These are phyloP conservation scores for Stigmatopora nigra DNA, from an alignment of 2,113 vertebrate species.

Conservation along the genomic window DNA sequence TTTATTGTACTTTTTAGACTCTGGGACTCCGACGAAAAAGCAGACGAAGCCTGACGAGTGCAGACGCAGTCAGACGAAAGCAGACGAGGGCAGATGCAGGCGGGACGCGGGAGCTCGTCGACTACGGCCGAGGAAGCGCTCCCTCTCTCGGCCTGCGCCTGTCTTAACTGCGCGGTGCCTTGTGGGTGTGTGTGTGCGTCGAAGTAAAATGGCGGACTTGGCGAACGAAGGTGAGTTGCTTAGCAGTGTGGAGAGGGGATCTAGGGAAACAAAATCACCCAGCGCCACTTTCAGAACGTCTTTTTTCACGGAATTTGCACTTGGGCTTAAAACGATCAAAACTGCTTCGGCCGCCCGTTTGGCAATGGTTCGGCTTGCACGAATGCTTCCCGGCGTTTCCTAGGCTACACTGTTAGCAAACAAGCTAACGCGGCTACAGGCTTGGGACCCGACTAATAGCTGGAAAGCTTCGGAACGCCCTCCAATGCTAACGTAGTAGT, in stretches of 20 bases:
- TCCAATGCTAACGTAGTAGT: conserved; percentile 30
- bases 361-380: background rate
- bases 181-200: conserved; percentile 78
- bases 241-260: conserved; percentile 10
- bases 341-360: background rate
- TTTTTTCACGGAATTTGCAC: background rate
- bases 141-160: conserved; percentile 17
- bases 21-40: background rate
- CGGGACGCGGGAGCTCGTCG: background rate
- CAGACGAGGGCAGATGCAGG: conserved; percentile 8
- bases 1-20: background rate
- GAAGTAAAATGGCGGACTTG: conserved; percentile 85
- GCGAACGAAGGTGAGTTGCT: conserved; percentile 79
- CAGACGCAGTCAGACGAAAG: conserved; percentile 12
- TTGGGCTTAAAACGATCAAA: background rate
- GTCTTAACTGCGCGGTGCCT: conserved; percentile 71
- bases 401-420: conserved; percentile 41
- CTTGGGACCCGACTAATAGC: conserved; percentile 49
- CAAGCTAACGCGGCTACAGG: conserved; percentile 48
- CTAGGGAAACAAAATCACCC: conserved; percentile 54
- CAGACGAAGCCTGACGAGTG: conserved; percentile 5
- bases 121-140: background rate
- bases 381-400: conserved; percentile 22
- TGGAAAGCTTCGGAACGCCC: conserved; percentile 53
- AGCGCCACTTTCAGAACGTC: background rate